Evolutionary conservation across 2,888 invertebrate species (phyloP), one percentile per base, ranked within the genome.

Genomic region (Selenia dentaria): DNA sequence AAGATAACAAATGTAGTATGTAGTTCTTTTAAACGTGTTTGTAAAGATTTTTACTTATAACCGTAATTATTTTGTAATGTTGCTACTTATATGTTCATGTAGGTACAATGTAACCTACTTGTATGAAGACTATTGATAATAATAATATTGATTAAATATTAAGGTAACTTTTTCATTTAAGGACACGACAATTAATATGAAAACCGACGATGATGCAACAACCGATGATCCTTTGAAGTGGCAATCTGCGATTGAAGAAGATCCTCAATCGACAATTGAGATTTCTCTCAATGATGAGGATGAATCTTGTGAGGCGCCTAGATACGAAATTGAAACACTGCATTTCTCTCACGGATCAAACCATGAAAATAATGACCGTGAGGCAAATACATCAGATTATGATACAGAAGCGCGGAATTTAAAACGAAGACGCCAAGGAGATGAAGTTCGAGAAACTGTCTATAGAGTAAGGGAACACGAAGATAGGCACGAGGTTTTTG

Each of bases 401-500:
- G 8, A 8, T 2, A 22, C 22, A 6, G 22, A 6, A 22, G 22
- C 18, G 8, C 8, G 11, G 1, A n/a, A 18, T 0, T 10, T 24
- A 3, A 26, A 12, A 20, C 18, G 12, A 4, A 11, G 2, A 14
- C 13, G 6, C 4, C 10, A 10, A 33, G 32, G 13, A 6, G 22
- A 22, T 3, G 13, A 24, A 18, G 9, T 12, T 10, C 16, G 6
- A 13, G 36, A 36, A 10, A 9, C 18, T 1, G 28, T 2, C 5
- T 14, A 25, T 10, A 33, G 20, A 18, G 28, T n/a, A n/a, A n/a
- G 12, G 0, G 11, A 16, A 0, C 9, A 24, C 26, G 39, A 51
- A 11, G 50, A 53, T 26, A 40, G 38, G 9, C 46, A 38, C 9
- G 45, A 51, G 24, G 22, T 49, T 2, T 51, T 57, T 22, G 51